Base-by-base conservation (phyloP, 2,113 vertebrate species). In the Bungarus multicinctus region DNA sequence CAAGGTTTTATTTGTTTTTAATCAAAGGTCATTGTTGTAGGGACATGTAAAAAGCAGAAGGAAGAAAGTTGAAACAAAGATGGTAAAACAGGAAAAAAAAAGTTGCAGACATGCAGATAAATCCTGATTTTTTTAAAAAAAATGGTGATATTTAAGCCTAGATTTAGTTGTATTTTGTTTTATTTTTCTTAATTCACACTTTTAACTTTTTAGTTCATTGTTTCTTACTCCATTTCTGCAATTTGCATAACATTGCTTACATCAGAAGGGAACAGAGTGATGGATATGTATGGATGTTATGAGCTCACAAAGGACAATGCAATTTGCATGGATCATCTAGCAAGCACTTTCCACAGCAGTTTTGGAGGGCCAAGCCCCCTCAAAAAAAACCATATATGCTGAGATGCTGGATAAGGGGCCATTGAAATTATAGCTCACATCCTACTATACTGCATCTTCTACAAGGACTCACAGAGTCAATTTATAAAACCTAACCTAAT, bases 1-100 rank as follows among this genome's bases (percentile, higher is more conserved):
- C 69, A 81, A 34, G 39, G 69, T 81, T 81, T 81, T 22, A 81
- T 39, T 81, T 94, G 0, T 91, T 96, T 88, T 87, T 96, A 91
- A 94, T 89, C 6, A 43, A 47, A 53, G 5, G 34, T 20, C 16
- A 81, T 6, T 39, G 34, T 39, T 39, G 69, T 39, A 39, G n/a
- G 16, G 5, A 43, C 18, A 9, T 81, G n/a, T 39, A 81, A 81
- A 81, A 81, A 81, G 74, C 69, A 74, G 16, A 74, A 74, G 2
- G n/a, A 74, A 74, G 69, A 16, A 74, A 81, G 69, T 7, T 81
- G 69, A 81, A 22, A 34, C 1, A 34, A 39, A 81, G 34, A 22
- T 39, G 8, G 34, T 81, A 39, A 81, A 81, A 81, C 18, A 39
- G 34, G 3, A 39, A 39, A 39, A 20, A 20, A 74, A 74, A 81